A percentile compares a stretch with the other conserved stretches of the same genome.
These are phyloP conservation scores for Orchestia grillus DNA, from an alignment of 1,140 invertebrate species.

Conservation along the genomic window DNA sequence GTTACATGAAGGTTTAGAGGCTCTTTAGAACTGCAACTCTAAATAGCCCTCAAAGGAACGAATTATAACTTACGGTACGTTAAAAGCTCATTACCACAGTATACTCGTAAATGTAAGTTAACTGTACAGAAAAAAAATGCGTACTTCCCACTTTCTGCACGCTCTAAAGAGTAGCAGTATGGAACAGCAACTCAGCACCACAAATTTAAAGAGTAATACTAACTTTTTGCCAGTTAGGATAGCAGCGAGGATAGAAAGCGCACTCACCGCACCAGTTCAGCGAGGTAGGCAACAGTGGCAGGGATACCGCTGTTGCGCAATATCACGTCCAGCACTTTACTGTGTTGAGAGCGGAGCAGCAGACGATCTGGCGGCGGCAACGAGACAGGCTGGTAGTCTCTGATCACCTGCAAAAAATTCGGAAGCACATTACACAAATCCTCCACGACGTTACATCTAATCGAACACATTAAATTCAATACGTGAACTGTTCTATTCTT, in stretches of 20 bases:
- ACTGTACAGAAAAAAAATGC: too few species aligned
- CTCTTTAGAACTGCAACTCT: neutral
- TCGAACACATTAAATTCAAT: neutral
- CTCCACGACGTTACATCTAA: neutral
- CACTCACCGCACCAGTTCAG: conserved; percentile 18
- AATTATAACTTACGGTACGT: too few species aligned
- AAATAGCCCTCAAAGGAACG: too few species aligned
- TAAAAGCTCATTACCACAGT: too few species aligned
- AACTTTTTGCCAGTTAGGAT: neutral
- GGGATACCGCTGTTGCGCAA: conserved; percentile 13
- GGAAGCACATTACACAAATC: neutral
- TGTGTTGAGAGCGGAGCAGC: conserved; percentile 12
- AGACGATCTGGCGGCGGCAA: neutral
- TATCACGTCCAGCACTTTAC: conserved; percentile 22
- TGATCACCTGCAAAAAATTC: neutral
- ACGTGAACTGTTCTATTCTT: neutral
- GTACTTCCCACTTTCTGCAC: too few species aligned
- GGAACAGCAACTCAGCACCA: neutral
- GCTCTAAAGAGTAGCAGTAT: neutral
- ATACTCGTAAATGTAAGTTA: too few species aligned
- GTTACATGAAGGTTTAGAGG: too few species aligned
- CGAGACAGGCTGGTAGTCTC: conserved; percentile 7
- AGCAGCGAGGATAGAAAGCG: neutral
- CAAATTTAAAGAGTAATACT: neutral
- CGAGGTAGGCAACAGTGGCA: conserved; percentile 33